Conservation (phyloP, 1,140 invertebrate species). For the Drosophila lacertosa region DNA sequence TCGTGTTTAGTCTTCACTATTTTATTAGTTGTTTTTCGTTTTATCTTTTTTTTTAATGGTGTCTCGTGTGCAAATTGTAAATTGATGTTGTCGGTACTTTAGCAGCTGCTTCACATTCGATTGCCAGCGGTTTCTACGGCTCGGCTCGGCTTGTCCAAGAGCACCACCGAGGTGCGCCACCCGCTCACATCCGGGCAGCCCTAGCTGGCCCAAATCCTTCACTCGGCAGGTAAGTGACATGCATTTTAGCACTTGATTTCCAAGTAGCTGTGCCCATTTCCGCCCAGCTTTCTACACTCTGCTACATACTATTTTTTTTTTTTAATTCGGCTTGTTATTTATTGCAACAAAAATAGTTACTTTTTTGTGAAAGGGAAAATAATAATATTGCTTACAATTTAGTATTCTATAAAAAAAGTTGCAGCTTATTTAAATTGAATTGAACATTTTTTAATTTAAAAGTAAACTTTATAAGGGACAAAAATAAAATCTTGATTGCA, state of each 20-base stretch:
- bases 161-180: not conserved
- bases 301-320: constrained; percentile 2
- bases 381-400: too few relatives aligned
- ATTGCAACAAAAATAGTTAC: too few relatives aligned
- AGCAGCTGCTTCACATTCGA: not conserved
- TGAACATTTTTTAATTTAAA: too few relatives aligned
- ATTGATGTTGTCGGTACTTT: not conserved
- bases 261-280: constrained; percentile 18
- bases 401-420: too few relatives aligned
- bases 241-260: constrained; percentile 37
- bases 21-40: not conserved
- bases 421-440: too few relatives aligned
- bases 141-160: not conserved
- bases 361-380: too few relatives aligned
- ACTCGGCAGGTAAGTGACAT: constrained; percentile 45
- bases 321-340: too few relatives aligned
- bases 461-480: too few relatives aligned
- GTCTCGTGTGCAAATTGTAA: constrained; percentile 15
- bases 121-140: not conserved
- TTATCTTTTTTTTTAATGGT: constrained; percentile 8
- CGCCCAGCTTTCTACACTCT: constrained; percentile 7
- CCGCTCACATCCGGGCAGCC: constrained; percentile 3
- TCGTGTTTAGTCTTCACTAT: not conserved
- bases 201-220: constrained; percentile 20
- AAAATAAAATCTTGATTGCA: too few relatives aligned